These are phyloP conservation scores for Mesorhabditis spiculigera DNA, from an alignment of 2,888 invertebrate species.

Conservation along the genomic window DNA sequence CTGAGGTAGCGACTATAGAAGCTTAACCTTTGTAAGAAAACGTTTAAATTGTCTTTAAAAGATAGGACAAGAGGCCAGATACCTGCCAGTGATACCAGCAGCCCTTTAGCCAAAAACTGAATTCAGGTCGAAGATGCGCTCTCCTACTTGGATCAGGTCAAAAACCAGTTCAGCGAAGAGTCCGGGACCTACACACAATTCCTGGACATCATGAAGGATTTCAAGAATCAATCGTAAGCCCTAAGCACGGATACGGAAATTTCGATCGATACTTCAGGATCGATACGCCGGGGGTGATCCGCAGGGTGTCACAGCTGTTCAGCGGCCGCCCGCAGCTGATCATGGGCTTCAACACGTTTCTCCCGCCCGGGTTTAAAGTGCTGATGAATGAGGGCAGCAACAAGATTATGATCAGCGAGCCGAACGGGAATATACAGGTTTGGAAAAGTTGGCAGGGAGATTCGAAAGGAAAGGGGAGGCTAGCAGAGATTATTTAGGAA, in stretches of 20 bases:
- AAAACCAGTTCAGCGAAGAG: constrained; percentile 88
- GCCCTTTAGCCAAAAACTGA: background rate
- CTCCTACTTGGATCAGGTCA: constrained; percentile 85
- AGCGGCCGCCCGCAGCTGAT: constrained; percentile 94
- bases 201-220: constrained; percentile 99
- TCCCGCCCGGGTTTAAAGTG: constrained; percentile 92
- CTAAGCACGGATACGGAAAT: constrained; percentile 4
- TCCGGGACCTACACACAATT: constrained; percentile 97
- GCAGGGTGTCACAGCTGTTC: constrained; percentile 89
- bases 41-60: too few species aligned
- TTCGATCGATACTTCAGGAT: constrained; percentile 67
- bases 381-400: constrained; percentile 19
- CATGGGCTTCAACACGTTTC: constrained; percentile 96
- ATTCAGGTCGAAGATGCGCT: constrained; percentile 93
- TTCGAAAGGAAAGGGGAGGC: background rate
- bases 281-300: constrained; percentile 96
- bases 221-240: constrained; percentile 83
- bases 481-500: too few species aligned
- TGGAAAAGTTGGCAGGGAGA: constrained; percentile 9
- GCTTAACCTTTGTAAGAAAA: too few species aligned
- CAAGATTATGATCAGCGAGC: constrained; percentile 39
- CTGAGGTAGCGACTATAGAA: too few species aligned
- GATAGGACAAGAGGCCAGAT: too few species aligned
- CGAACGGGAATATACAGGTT: constrained; percentile 22
- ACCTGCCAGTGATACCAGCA: too few species aligned